These are phyloP conservation scores for Phrynosoma blainvillii DNA, from an alignment of 2,113 vertebrate species.

Conservation along the genomic window DNA sequence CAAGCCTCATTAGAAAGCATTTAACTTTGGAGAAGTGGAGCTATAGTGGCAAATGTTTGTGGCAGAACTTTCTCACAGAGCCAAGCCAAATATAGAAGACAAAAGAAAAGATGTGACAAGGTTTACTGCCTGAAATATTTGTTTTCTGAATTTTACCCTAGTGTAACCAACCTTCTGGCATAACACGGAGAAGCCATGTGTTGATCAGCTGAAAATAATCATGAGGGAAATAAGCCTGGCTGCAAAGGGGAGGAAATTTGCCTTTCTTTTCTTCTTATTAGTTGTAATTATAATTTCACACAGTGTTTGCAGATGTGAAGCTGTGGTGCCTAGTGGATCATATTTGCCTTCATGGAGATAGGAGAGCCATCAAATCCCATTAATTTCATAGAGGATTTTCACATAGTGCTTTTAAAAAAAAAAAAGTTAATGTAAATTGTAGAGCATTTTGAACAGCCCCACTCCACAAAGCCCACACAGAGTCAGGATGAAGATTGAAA, in stretches of 20 bases:
- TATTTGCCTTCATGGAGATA: slow-evolving; percentile 55
- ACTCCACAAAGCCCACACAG: slow-evolving; percentile 24
- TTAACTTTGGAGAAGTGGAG: slow-evolving; percentile 19
- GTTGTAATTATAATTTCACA: slow-evolving; percentile 64
- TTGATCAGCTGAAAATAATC: slow-evolving; percentile 37
- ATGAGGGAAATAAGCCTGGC: slow-evolving; percentile 20
- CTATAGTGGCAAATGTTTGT: slow-evolving; percentile 27
- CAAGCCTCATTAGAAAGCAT: slow-evolving; percentile 9
- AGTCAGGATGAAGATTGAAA: slow-evolving; percentile 26
- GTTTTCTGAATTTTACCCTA: neutral
- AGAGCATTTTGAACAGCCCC: slow-evolving; percentile 52
- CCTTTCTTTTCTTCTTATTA: slow-evolving; percentile 56
- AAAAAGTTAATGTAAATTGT: slow-evolving; percentile 47
- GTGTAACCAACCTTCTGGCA: slow-evolving; percentile 17
- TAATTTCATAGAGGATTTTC: slow-evolving; percentile 64
- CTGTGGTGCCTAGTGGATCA: slow-evolving; percentile 54
- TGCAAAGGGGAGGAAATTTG: slow-evolving; percentile 49
- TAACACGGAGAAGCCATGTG: slow-evolving; percentile 18
- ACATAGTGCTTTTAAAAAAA: slow-evolving; percentile 31
- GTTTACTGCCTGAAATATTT: slow-evolving; percentile 27
- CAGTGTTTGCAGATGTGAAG: slow-evolving; percentile 57
- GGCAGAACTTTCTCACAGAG: slow-evolving; percentile 14
- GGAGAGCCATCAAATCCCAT: slow-evolving; percentile 53
- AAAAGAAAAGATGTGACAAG: slow-evolving; percentile 24
- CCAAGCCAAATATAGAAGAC: slow-evolving; percentile 23